These are phyloP conservation scores for Tamandua tetradactyla DNA, from an alignment of 2,797 vertebrate species.

Conservation along the genomic window DNA sequence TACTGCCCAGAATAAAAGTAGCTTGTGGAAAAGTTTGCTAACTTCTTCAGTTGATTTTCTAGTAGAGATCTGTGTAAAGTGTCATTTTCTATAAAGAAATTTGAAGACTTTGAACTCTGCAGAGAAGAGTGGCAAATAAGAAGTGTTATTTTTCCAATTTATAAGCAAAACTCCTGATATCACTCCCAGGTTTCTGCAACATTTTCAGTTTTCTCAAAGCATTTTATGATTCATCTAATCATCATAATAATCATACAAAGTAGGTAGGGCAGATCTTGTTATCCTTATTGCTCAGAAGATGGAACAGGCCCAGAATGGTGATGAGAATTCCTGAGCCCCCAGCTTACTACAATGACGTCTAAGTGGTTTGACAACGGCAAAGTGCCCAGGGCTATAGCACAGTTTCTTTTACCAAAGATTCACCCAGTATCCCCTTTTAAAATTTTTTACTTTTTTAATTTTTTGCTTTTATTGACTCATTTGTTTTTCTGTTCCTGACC, in stretches of 20 bases:
- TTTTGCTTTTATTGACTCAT: background rate
- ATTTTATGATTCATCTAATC: constrained; percentile 11
- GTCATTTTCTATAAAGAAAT: constrained; percentile 38
- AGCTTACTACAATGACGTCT: background rate
- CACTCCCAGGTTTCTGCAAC: background rate
- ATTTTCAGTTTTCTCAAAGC: constrained; percentile 20
- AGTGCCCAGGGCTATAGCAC: background rate
- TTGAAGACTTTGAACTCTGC: background rate
- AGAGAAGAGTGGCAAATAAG: constrained; percentile 12
- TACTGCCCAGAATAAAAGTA: constrained; percentile 63
- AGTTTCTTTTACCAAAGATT: background rate
- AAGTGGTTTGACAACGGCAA: background rate
- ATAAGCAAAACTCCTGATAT: background rate
- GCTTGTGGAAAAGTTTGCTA: constrained; percentile 13
- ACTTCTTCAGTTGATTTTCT: constrained; percentile 34
- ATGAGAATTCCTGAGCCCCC: background rate
- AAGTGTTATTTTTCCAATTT: background rate
- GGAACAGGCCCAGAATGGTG: background rate
- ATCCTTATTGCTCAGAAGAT: constrained; percentile 23
- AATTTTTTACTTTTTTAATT: background rate
- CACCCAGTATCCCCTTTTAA: background rate
- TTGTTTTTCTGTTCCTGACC: background rate
- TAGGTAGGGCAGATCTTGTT: background rate
- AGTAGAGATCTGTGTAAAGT: background rate
- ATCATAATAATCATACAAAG: background rate